Evolutionary conservation across 1,140 invertebrate genomes (phyloP).

Genomic region (Megalonaias nervosa): DNA sequence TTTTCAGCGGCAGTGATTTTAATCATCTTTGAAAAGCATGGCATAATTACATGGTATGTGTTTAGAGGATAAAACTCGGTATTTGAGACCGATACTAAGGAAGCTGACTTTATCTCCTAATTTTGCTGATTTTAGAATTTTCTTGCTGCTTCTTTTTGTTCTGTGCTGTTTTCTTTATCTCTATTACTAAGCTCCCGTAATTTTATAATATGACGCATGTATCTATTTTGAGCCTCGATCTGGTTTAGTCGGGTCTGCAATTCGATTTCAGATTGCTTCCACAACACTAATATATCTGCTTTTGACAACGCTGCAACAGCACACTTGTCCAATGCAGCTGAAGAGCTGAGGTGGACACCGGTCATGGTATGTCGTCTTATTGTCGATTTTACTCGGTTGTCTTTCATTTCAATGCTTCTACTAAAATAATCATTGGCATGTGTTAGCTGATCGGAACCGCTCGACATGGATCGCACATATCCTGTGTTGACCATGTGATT

Average conservation of each 20-base stretch:
- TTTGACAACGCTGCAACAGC: constrained; percentile 63
- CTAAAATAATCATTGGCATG: constrained; percentile 26
- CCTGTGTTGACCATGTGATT: background rate
- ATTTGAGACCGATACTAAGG: no score
- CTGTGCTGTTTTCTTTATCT: no score
- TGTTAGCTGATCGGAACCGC: background rate
- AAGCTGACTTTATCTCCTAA: no score
- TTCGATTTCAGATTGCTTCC: constrained; percentile 65
- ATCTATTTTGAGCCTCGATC: constrained; percentile 41
- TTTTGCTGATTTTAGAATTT: no score
- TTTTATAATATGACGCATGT: constrained; percentile 1
- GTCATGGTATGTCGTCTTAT: constrained; percentile 57
- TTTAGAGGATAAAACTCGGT: no score
- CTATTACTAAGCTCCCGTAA: no score
- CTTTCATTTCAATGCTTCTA: constrained; percentile 41
- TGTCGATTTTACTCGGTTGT: constrained; percentile 63
- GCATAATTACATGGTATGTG: no score
- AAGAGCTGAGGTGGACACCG: constrained; percentile 41
- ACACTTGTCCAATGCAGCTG: constrained; percentile 53
- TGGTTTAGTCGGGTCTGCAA: constrained; percentile 53
- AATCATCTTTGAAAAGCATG: no score
- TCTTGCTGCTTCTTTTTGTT: no score
- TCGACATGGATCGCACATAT: background rate
- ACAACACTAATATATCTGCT: constrained; percentile 61
- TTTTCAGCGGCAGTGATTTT: no score